phyloP scores from a whole-genome alignment of 2,797 vertebrate genomes.

The Gila robusta region DNA sequence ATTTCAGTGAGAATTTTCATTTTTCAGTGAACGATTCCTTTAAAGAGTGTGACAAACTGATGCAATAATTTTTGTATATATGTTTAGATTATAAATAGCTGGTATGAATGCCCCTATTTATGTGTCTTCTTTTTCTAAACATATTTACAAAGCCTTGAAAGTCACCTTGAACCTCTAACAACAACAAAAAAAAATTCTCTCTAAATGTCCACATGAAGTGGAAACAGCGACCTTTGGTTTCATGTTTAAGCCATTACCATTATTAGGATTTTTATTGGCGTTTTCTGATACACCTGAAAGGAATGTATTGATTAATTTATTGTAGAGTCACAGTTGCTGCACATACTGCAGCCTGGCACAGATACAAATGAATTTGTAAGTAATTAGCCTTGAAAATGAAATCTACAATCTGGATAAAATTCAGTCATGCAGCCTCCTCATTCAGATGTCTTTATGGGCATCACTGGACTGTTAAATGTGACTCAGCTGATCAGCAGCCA shows the following conservation, averaged over 20 bases:
- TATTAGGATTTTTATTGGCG: slow-evolving; percentile 30
- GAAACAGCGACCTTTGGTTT: slow-evolving; percentile 34
- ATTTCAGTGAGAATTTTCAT: not conserved
- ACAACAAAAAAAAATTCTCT: no score
- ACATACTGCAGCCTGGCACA: not conserved
- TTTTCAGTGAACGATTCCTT: not conserved
- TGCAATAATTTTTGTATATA: not conserved
- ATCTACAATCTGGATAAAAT: not conserved
- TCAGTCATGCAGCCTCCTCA: not conserved
- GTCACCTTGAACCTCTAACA: slow-evolving; percentile 32
- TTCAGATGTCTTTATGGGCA: not conserved
- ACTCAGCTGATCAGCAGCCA: slow-evolving; percentile 5
- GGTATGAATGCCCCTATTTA: not conserved
- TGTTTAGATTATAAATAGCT: not conserved
- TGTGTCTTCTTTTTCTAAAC: not conserved
- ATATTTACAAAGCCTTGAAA: not conserved
- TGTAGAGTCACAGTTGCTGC: not conserved
- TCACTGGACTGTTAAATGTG: not conserved
- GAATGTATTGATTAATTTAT: not conserved
- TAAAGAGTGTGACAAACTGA: not conserved
- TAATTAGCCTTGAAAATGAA: not conserved
- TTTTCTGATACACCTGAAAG: not conserved
- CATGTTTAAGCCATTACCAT: slow-evolving; percentile 24
- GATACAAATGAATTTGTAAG: not conserved
- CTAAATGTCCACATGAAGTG: slow-evolving; percentile 10